Evolutionary conservation across 53 echinoderm and acorn worm species (phyloP), one percentile per base, ranked within the genome.

Genomic region (Apostichopus leukothele): DNA sequence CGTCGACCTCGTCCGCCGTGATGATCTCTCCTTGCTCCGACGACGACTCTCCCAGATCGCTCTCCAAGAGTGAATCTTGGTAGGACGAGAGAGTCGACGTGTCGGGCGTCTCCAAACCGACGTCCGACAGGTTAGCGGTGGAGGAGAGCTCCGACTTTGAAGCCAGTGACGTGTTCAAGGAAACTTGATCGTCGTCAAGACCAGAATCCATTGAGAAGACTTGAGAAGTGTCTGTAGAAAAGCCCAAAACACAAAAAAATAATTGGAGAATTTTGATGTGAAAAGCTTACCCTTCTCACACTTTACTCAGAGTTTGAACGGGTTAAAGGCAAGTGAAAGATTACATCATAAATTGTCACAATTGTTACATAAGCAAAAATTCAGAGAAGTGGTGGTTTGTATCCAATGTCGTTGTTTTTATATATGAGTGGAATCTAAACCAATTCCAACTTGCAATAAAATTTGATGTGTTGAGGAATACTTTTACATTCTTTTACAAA

Each of bases 121-220:
- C 60, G 19, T 90, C 90, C 9, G 90, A 86, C 10, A 90, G 63
- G 76, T 90, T 90, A 11, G 90, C 63, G 7, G 75, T 76, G 53
- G 90, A 90, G 9, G 90, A 90, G 5, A 76, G 60, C 23, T 90
- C 90, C 5, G 88, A 87, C 23, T 53, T 87, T 51, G 88, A 54
- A 0, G 75, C 51, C 53, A 87, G 19, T 52, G 55, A 55, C 3
- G 88, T 54, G 52, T 74, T 75, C 6, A 87, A 21, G 74, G 88
- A 87, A 16, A 87, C 74, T 59, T 93, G 88, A 74, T 93, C 94
- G 83, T 94, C 96, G 21, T 96, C 94, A 6, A 96, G 89, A 52
- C 92, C 93, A 53, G 96, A 93, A 86, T 94, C 96, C 12, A 88
- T 6, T 5, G 90, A 86, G 68, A 92, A 90, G 18, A 87, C 88